Conservation (phyloP, 2,113 vertebrate species). For the Hoplias malabaricus region DNA sequence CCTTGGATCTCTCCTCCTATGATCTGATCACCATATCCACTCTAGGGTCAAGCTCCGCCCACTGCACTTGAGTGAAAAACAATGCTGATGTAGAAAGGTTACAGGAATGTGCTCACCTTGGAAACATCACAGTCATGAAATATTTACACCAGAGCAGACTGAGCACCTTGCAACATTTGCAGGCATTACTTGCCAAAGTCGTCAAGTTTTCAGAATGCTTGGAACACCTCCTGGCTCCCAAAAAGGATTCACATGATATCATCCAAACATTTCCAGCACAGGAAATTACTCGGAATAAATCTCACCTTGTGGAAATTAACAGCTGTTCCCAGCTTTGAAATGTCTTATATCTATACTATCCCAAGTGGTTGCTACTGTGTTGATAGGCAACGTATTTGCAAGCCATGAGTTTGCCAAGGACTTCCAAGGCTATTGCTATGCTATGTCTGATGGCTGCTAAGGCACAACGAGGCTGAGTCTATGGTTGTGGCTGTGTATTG, state of each 20-base stretch:
- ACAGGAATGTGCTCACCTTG: conserved; percentile 43
- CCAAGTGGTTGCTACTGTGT: too few relatives aligned
- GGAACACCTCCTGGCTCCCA: too few relatives aligned
- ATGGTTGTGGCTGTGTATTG: too few relatives aligned
- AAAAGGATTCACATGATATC: neutral
- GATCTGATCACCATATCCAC: conserved; percentile 54
- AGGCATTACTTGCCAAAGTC: neutral
- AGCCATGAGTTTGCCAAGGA: too few relatives aligned
- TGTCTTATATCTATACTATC: too few relatives aligned
- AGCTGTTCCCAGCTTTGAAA: too few relatives aligned
- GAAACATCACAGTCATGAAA: conserved; percentile 31
- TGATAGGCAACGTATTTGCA: too few relatives aligned
- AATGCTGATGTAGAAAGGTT: conserved; percentile 53
- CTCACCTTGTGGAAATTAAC: too few relatives aligned
- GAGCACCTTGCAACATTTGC: conserved; percentile 8
- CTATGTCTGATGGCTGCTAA: too few relatives aligned
- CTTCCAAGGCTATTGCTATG: too few relatives aligned
- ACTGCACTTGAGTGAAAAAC: conserved; percentile 14
- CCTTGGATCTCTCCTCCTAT: too few relatives aligned
- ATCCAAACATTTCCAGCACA: neutral
- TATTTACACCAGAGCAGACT: conserved; percentile 24
- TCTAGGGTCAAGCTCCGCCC: conserved; percentile 38
- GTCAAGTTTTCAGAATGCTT: neutral
- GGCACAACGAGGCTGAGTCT: too few relatives aligned
- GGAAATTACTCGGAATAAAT: conserved; percentile 14